Evolutionary conservation across 1,140 invertebrate species (phyloP), one percentile per base, ranked within the genome.

Genomic region (Caerostris extrusa): DNA sequence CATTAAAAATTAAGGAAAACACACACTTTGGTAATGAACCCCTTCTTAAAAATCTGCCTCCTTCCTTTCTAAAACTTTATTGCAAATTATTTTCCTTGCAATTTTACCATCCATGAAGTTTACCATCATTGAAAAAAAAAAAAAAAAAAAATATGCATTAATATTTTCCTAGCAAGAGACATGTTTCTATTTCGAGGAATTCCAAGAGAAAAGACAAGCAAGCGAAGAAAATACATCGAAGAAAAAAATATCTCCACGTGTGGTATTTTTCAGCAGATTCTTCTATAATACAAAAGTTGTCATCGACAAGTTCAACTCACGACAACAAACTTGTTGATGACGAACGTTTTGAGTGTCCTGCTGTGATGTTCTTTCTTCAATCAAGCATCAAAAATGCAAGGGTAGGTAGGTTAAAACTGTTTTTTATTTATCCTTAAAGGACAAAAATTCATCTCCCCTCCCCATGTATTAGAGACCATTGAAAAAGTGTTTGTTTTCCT

Each of bases 341-440:
- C 3, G 8, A 50, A 50, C 71, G 34, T 53, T 34, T 77, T 10
- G 2, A 50, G 34, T 50, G 71, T 50, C 71, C 71, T 34, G 71
- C 71, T 77, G 71, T 8, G 71, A 77, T 77, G 6, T 77, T 53
- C 71, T 77, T 77, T 77, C 71, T 50, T 77, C 71, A 77, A 77
- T 53, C 71, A 14, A 34, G 5, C 71, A 77, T 77, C 34, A 12
- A 77, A 53, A 34, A 12, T 6, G 12, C 61, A 34, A 53, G 0
- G 34, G 34, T 4, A 3, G 50, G 8, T 77, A 5, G 71, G 34
- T 34, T 34, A 34, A 34, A 34, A 34, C 34, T 34, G 34, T 34
- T 77, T 53, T 77, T 77, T 77, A 50, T 77, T 53, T 4, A 5
- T 2, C 10, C 7, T 50, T 50, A 5, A n/a, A 34, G 12, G 61